A percentile compares a stretch with the other conserved stretches of the same genome.
Evolutionary conservation across 2,113 vertebrate species (phyloP).

Genomic region (Calidris pygmaea): DNA sequence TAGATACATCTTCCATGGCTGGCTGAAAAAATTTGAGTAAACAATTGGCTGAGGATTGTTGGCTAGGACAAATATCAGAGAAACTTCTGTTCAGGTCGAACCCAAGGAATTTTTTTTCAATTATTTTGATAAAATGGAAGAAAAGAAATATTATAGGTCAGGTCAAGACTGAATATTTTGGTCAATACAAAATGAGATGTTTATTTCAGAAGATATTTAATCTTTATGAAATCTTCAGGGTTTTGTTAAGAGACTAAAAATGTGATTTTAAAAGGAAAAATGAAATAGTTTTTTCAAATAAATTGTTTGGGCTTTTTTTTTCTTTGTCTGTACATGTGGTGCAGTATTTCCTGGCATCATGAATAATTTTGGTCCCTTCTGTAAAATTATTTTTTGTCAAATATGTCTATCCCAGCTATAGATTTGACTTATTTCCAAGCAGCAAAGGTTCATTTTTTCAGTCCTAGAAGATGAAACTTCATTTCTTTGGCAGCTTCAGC

Average conservation of each 20-base stretch:
- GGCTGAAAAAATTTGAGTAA: not conserved
- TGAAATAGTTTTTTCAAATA: not conserved
- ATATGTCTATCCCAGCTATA: not conserved
- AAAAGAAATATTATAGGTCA: not conserved
- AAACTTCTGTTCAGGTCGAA: not conserved
- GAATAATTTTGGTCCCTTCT: not conserved
- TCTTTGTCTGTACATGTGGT: not conserved
- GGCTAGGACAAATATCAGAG: not conserved
- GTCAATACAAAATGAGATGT: not conserved
- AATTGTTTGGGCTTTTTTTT: not conserved
- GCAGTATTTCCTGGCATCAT: conserved; percentile 1
- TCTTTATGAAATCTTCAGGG: not conserved
- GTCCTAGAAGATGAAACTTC: not conserved
- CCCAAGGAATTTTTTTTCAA: not conserved
- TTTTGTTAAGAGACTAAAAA: not conserved
- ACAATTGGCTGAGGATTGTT: not conserved
- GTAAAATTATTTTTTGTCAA: conserved; percentile 27
- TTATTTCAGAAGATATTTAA: not conserved
- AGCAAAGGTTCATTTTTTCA: conserved; percentile 15
- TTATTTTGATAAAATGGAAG: not conserved
- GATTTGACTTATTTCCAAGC: conserved; percentile 6
- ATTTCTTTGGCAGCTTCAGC: not conserved
- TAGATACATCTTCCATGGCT: not conserved
- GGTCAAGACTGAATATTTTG: not conserved
- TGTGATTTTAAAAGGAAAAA: not conserved